Conservation (phyloP, 2,888 invertebrate species). For the Ophion slaviceki region DNA sequence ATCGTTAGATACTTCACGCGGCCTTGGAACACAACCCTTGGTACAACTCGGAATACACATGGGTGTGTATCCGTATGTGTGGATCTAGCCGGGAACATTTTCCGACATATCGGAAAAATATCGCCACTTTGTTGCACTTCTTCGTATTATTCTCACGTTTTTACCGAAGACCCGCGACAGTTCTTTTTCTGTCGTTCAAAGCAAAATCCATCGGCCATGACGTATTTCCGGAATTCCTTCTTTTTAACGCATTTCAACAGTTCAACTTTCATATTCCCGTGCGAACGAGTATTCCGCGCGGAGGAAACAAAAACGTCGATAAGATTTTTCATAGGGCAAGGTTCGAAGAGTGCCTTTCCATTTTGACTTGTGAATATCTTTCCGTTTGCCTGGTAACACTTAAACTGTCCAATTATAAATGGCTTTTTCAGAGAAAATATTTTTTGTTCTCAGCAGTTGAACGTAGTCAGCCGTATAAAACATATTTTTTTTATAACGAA, state of each 20-base stretch:
- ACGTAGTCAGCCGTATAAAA: not conserved
- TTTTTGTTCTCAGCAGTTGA: too few species aligned
- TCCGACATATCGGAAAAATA: slow-evolving; percentile 9
- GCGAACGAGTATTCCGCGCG: not conserved
- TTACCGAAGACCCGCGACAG: not conserved
- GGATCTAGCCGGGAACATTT: slow-evolving; percentile 12
- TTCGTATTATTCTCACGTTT: not conserved
- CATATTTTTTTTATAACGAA: not conserved
- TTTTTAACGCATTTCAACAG: not conserved
- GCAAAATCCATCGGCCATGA: not conserved
- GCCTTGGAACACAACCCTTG: slow-evolving; percentile 20
- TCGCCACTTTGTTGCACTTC: slow-evolving; percentile 2
- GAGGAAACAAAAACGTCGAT: not conserved
- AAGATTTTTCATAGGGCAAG: not conserved
- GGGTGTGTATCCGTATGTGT: not conserved
- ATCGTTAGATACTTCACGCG: slow-evolving; percentile 40
- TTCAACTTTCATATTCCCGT: not conserved
- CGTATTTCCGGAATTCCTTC: not conserved
- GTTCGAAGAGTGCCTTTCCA: too few species aligned
- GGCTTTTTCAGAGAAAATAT: too few species aligned
- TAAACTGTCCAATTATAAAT: too few species aligned
- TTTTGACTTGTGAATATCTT: too few species aligned
- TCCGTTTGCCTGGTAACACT: too few species aligned
- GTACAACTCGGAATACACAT: not conserved
- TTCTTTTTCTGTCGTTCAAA: not conserved